phyloP scores from a whole-genome alignment of 2,888 invertebrate genomes.

The Melinaea marsaeus region DNA sequence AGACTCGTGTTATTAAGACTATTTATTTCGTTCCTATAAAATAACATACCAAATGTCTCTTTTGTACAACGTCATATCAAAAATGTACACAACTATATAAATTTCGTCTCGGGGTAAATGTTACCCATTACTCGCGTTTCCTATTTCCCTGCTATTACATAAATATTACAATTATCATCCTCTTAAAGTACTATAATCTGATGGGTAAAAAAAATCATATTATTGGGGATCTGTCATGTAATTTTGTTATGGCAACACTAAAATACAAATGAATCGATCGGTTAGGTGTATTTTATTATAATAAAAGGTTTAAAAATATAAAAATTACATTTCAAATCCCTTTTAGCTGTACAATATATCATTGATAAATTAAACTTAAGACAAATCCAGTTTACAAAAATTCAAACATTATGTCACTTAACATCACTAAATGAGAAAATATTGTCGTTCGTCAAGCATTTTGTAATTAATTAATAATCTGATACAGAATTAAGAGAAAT shows the following conservation, averaged over 20 bases:
- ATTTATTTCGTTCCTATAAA: slow-evolving; percentile 80
- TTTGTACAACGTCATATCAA: slow-evolving; percentile 80
- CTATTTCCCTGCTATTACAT: slow-evolving; percentile 53
- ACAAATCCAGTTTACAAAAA: slow-evolving; percentile 21
- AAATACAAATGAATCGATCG: background rate
- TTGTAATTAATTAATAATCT: background rate
- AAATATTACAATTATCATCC: slow-evolving; percentile 65
- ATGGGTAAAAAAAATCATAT: slow-evolving; percentile 51
- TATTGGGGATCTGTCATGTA: slow-evolving; percentile 20
- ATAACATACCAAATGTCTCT: slow-evolving; percentile 80
- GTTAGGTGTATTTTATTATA: background rate
- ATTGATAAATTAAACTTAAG: slow-evolving; percentile 45
- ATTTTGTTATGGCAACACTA: slow-evolving; percentile 14
- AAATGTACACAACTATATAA: slow-evolving; percentile 79
- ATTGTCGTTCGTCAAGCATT: slow-evolving; percentile 27
- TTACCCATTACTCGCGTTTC: slow-evolving; percentile 68
- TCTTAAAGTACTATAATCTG: slow-evolving; percentile 62
- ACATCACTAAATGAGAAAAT: slow-evolving; percentile 18
- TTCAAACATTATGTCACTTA: slow-evolving; percentile 22
- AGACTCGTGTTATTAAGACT: slow-evolving; percentile 70
- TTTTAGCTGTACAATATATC: slow-evolving; percentile 57
- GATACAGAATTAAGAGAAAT: background rate
- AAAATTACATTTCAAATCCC: slow-evolving; percentile 27
- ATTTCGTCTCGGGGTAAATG: slow-evolving; percentile 75
- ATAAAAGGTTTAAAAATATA: slow-evolving; percentile 13